Evolutionary conservation across 2,888 invertebrate genomes (phyloP).

Genomic region (Globia sparganii): DNA sequence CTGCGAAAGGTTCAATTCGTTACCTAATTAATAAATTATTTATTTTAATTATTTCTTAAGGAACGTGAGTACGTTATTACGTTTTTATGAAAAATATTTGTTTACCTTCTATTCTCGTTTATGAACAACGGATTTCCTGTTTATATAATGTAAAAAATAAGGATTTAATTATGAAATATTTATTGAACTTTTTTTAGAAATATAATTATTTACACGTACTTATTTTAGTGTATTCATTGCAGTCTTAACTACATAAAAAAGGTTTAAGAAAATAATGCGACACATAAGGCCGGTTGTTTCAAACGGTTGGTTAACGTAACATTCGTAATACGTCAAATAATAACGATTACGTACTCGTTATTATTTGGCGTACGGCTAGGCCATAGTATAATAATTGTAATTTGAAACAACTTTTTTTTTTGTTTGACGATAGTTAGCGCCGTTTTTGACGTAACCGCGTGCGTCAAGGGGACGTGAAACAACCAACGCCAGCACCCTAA

Average conservation of each 20-base stretch:
- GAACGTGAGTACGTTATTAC: neutral
- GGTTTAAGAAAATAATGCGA: neutral
- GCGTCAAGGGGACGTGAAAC: too few relatives aligned
- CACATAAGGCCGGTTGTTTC: neutral
- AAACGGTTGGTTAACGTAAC: too few relatives aligned
- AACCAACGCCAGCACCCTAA: too few relatives aligned
- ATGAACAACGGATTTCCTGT: neutral
- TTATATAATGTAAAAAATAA: conserved; percentile 1
- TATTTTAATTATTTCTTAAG: neutral
- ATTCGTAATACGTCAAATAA: too few relatives aligned
- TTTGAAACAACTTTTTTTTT: too few relatives aligned
- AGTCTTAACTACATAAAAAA: neutral
- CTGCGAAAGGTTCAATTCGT: conserved; percentile 15
- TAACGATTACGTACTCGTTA: too few relatives aligned
- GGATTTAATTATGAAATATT: neutral
- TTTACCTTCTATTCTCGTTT: neutral
- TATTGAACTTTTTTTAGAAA: neutral
- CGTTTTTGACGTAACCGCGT: too few relatives aligned
- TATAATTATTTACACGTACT: neutral
- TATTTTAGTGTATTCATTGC: neutral
- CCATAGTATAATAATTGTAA: too few relatives aligned
- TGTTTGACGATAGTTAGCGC: too few relatives aligned
- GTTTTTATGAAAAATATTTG: neutral
- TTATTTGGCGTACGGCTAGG: too few relatives aligned
- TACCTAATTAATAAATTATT: conserved; percentile 36